A percentile compares a stretch with the other conserved stretches of the same genome.
Conservation (phyloP, 2,797 vertebrate genomes). For the Allobates femoralis region DNA sequence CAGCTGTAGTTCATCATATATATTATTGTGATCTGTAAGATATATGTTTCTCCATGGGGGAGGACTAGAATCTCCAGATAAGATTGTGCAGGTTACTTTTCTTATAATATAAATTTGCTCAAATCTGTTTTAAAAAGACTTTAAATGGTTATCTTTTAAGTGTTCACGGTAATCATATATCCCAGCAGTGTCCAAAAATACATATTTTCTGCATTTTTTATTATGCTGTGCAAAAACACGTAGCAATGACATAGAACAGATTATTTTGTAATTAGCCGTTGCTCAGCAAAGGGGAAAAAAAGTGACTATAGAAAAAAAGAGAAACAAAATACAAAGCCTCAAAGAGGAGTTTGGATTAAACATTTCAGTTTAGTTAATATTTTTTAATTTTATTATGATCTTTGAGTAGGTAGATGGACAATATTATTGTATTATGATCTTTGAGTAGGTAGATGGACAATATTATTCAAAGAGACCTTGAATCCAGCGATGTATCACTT, state of each 20-base stretch:
- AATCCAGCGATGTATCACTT: no score
- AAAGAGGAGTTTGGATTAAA: background rate
- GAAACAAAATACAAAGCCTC: no score
- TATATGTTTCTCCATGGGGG: constrained; percentile 25
- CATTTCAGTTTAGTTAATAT: background rate
- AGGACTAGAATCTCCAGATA: constrained; percentile 15
- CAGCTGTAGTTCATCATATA: constrained; percentile 19
- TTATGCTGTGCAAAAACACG: constrained; percentile 14
- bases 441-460: no score
- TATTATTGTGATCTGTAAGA: constrained; percentile 14
- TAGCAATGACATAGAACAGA: constrained; percentile 37
- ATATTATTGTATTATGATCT: no score
- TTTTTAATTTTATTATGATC: no score
- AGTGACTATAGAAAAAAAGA: background rate
- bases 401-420: no score
- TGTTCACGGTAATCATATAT: background rate
- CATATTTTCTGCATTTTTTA: constrained; percentile 30
- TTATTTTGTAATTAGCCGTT: background rate
- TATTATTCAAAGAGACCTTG: no score
- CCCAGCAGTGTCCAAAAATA: constrained; percentile 8
- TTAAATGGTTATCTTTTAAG: constrained; percentile 4
- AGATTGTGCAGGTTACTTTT: background rate
- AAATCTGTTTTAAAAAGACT: constrained; percentile 3
- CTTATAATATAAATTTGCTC: constrained; percentile 11
- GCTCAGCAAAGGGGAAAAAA: background rate